phyloP scores from a whole-genome alignment of 1,140 invertebrate species.

The Mercenaria mercenaria region DNA sequence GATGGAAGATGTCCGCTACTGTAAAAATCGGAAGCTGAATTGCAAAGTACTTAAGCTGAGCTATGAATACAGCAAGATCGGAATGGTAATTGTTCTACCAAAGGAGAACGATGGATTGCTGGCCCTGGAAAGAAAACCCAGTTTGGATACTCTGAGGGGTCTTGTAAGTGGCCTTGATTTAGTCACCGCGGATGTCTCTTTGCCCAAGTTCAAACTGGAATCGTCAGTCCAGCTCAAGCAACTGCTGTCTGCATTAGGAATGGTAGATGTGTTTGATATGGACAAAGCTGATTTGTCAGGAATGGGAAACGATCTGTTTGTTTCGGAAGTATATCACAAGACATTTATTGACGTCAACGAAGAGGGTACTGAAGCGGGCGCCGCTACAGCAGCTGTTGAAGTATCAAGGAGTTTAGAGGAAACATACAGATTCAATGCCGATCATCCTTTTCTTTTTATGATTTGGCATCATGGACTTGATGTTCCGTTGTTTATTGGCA shows the following conservation, averaged over 20 bases:
- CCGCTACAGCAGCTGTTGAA: slow-evolving; percentile 66
- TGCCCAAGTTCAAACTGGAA: slow-evolving; percentile 90
- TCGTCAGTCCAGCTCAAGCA: slow-evolving; percentile 87
- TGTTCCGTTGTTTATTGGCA: slow-evolving; percentile 90
- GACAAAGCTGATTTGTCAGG: slow-evolving; percentile 77
- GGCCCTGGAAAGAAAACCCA: slow-evolving; percentile 87
- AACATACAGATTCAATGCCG: slow-evolving; percentile 88
- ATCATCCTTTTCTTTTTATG: slow-evolving; percentile 91
- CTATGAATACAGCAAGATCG: slow-evolving; percentile 88
- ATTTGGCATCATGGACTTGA: slow-evolving; percentile 89
- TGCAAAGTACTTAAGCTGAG: slow-evolving; percentile 91
- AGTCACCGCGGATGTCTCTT: slow-evolving; percentile 69
- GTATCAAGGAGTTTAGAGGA: not conserved
- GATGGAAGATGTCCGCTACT: slow-evolving; percentile 86
- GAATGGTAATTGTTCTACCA: slow-evolving; percentile 92
- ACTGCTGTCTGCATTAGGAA: slow-evolving; percentile 86
- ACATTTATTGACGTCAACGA: slow-evolving; percentile 87
- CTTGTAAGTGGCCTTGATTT: not conserved
- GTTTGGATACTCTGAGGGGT: slow-evolving; percentile 84
- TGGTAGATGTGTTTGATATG: slow-evolving; percentile 83
- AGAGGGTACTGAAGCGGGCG: slow-evolving; percentile 76
- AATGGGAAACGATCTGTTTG: slow-evolving; percentile 60
- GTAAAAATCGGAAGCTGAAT: slow-evolving; percentile 90
- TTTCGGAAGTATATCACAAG: slow-evolving; percentile 85
- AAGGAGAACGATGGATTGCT: slow-evolving; percentile 79